Base-by-base conservation (phyloP, 2,113 vertebrate genomes). In the Mus spicilegus region DNA sequence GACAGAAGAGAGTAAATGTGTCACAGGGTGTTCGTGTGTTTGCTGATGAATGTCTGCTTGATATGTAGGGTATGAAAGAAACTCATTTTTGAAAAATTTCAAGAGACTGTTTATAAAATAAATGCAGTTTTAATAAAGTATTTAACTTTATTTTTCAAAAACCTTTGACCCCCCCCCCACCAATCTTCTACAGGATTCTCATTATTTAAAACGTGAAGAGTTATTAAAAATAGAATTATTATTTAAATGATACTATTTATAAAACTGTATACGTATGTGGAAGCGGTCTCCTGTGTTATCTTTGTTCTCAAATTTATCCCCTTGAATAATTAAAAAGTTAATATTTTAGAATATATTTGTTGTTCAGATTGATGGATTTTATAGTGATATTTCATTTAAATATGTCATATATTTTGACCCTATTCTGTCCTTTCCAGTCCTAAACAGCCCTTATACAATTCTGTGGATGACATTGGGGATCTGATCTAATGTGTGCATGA, bases 51-150 rank as follows among this genome's bases (percentile, higher is more conserved):
- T 63, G 19, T 2, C 3, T 76, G 39, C 39, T 92, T 54, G 33
- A 58, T n/a, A 84, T 90, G 42, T 92, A 70, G 85, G 30, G 22
- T 82, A 2, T 87, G 22, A 90, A 67, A 28, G 42, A 77, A 95
- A 61, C 19, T 84, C 11, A 30, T 28, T 89, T 87, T 89, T 54
- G 7, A 78, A 95, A 93, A 36, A 42, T 28, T 81, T 22, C n/a
- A 72, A 11, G 12, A 46, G 19, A 75, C 36, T 42, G 61, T 65
- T 93, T 78, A 78, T 86, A 58, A 82, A 89, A 33, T 58, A 42
- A 39, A 14, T 82, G 82, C 42, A 56, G 19, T 61, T 22, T 1
- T 20, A 42, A 76, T 73, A 84, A 77, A 54, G 5, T 69, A 90
- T 56, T 24, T 63, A 75, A 63, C 17, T 16, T 73, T 7, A 78